A percentile compares a stretch with the other conserved stretches of the same genome.
phyloP scores from a whole-genome alignment of 2,113 vertebrate species.

The Lamprotornis superbus region DNA sequence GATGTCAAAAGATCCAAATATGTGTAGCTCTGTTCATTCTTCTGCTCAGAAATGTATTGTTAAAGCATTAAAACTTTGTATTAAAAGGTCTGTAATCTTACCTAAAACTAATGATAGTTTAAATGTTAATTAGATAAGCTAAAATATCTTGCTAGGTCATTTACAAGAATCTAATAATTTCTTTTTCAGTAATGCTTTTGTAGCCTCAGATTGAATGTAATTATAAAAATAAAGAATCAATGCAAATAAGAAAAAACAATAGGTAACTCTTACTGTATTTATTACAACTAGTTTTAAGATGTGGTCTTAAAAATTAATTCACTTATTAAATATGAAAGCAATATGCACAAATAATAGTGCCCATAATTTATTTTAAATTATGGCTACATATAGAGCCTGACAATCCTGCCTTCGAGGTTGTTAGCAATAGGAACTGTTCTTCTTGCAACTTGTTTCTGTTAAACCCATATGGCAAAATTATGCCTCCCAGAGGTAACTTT shows the following conservation, averaged over 20 bases:
- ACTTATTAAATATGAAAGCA: not conserved
- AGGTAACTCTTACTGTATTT: not conserved
- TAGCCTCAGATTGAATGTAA: constrained; percentile 3
- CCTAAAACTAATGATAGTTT: constrained; percentile 49
- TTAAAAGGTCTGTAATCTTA: constrained; percentile 53
- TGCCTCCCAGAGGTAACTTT: constrained; percentile 46
- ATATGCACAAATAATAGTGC: not conserved
- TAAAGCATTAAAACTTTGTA: constrained; percentile 45
- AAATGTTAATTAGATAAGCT: constrained; percentile 8
- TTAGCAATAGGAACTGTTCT: not conserved
- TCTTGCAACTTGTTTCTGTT: not conserved
- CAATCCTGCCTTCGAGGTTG: not conserved
- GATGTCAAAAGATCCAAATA: not conserved
- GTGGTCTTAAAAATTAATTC: not conserved
- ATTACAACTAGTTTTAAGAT: not conserved
- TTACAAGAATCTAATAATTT: constrained; percentile 21
- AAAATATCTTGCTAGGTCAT: not conserved
- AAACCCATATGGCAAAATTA: constrained; percentile 18
- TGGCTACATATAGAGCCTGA: not conserved
- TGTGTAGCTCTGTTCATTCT: not conserved
- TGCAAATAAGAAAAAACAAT: not conserved
- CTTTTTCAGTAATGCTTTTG: constrained; percentile 8
- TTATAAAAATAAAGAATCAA: constrained; percentile 26
- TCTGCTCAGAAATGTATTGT: not conserved
- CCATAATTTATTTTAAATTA: not conserved